Evolutionary conservation across 2,888 invertebrate species (phyloP), one percentile per base, ranked within the genome.

Genomic region (Drosophila greeni): DNA sequence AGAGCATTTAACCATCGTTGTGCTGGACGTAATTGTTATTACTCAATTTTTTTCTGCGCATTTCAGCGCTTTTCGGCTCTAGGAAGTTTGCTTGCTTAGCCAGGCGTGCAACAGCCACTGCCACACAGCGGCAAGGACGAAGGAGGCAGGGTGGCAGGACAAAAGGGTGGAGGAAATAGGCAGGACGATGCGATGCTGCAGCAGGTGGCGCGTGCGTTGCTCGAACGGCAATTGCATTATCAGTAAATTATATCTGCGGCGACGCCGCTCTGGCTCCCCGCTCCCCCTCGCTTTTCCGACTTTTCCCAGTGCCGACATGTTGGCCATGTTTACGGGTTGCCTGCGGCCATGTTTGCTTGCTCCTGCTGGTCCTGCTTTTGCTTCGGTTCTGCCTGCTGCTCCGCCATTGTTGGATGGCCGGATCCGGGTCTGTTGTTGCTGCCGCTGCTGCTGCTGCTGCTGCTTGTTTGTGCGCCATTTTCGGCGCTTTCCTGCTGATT

Each of bases 401-500:
- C 24, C 51, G 12, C 26, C 51, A 42, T 61, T 70, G 62, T 42
- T 55, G 40, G 29, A 42, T 54, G 61, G 36, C 53, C 49, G 54
- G 54, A 54, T 62, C 59, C 52, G 33, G 64, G 33, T 33, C 31
- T 29, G 60, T 43, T 59, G 55, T 47, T 55, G 49, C n/a, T 55
- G 34, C 42, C n/a, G n/a, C n/a, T 34, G 48, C 37, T 61, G 24
- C 49, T 33, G 39, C 33, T 62, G 66, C 51, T 58, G 55, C 48
- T 56, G 70, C 68, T 67, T 76, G 75, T 70, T 77, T 77, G 75
- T 75, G 72, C 66, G 61, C 68, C 66, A 78, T 72, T 77, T 74
- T 82, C 64, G 76, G 74, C 76, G 82, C 78, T 72, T 80, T 77
- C 75, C 84, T 83, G 78, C 78, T 83, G 78, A 79, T 81, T 79